Base-by-base conservation (phyloP, 2,113 vertebrate genomes). In the Heterotilapia buettikoferi region DNA sequence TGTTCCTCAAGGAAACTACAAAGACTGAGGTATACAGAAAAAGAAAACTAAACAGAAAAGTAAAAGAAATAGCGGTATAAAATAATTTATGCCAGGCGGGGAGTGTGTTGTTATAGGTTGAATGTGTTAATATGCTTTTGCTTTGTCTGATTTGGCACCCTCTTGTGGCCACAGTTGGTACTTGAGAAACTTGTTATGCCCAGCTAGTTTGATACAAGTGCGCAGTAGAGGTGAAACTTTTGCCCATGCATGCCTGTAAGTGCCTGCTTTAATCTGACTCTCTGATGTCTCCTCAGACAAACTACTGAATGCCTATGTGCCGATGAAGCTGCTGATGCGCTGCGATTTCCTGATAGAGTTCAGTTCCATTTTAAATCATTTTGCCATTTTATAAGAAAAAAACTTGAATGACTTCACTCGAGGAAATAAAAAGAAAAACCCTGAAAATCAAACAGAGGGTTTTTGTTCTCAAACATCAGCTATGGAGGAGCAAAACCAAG, bases 251-350 rank as follows among this genome's bases (percentile, higher is more conserved):
- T 53, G 19, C 50, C 19, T 53, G 19, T 53, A 53, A 53, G 19
- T 53, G 50, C 50, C 50, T n/a, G 50, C 50, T 53, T 53, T 53
- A 0, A 53, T 53, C 50, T n/a, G 19, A 53, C 50, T n/a, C 50
- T 53, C 50, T 53, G 0, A 53, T 53, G 50, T n/a, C 19, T 53
- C 50, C 29, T 31, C 29, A 31, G 29, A 31, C 29, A 31, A 31
- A 31, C 29, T 31, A 31, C 29, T 31, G 29, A 31, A 31, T 31
- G 29, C 29, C 50, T 53, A 53, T 5, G 50, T 3, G 19, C 50
- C 1, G 0, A 6, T 0, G 19, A 53, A 53, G 50, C 19, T 53
- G 5, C 19, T 53, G 50, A 53, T 53, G 50, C 50, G 10, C 19
- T 53, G 50, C 50, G 3, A 53, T 53, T 53, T 53, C 19, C 50